A percentile compares a stretch with the other conserved stretches of the same genome.
Evolutionary conservation across 2,797 vertebrate species (phyloP).

Genomic region (Catharus ustulatus): DNA sequence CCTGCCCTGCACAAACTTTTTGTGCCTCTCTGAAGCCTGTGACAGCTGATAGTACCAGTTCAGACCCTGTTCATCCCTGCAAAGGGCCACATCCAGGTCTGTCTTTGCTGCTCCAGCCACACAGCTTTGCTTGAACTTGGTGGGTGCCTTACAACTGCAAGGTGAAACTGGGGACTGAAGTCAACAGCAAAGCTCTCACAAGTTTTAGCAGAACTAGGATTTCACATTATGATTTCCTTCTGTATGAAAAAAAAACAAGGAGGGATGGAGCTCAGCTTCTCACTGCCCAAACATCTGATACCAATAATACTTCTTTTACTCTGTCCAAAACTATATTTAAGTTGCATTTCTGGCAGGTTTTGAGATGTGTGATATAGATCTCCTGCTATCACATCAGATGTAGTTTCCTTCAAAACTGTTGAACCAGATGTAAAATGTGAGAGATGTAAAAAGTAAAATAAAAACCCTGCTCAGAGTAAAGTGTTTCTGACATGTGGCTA

Average conservation of each 20-base stretch:
- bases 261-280: neutral
- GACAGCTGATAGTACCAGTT: neutral
- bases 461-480: conserved; percentile 32
- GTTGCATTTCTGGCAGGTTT: conserved; percentile 53
- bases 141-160: neutral
- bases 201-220: conserved; percentile 22
- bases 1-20: neutral
- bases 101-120: neutral
- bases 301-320: conserved; percentile 19
- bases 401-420: conserved; percentile 67
- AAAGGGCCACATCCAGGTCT: neutral
- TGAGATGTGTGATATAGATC: conserved; percentile 67
- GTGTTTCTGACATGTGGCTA: conserved; percentile 52
- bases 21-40: neutral
- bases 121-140: neutral
- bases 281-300: conserved; percentile 63
- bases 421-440: conserved; percentile 67
- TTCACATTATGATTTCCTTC: conserved; percentile 60
- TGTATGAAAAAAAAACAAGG: neutral
- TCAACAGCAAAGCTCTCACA: neutral
- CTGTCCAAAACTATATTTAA: conserved; percentile 56
- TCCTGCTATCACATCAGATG: conserved; percentile 68
- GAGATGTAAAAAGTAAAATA: conserved; percentile 63
- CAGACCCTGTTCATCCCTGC: neutral
- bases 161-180: conserved; percentile 26